Evolutionary conservation across 1,140 invertebrate species (phyloP).

Genomic region (Wasmannia auropunctata): DNA sequence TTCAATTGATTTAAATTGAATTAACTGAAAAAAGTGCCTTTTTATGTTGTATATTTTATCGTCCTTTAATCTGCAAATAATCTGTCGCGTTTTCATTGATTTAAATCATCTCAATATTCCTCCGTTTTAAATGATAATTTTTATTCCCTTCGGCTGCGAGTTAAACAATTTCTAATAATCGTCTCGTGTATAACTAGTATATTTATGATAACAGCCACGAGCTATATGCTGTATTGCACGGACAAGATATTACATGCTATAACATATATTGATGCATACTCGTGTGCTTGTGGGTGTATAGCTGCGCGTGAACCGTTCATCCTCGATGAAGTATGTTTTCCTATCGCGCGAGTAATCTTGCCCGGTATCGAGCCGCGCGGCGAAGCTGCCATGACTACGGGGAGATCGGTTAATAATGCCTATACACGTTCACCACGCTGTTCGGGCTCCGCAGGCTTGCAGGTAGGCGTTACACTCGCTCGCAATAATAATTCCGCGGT

Average conservation of each 20-base stretch:
- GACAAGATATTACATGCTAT: not conserved
- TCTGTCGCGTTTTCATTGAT: not conserved
- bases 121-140: not conserved
- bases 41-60: not conserved
- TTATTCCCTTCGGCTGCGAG: not conserved
- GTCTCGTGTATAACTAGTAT: not conserved
- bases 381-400: constrained; percentile 2
- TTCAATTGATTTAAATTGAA: constrained; percentile 27
- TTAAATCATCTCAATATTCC: not conserved
- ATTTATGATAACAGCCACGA: not conserved
- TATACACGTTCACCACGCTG: not conserved
- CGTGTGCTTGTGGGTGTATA: not conserved
- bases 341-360: constrained; percentile 4
- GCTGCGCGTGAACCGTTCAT: not conserved
- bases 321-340: constrained; percentile 16
- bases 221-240: not conserved
- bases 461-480: not conserved
- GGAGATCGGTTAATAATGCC: constrained; percentile 45
- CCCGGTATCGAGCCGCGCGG: constrained; percentile 3
- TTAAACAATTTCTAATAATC: not conserved
- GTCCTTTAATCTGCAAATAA: not conserved
- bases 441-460: constrained; percentile 18
- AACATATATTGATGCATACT: not conserved
- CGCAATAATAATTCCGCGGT: constrained; percentile 48
- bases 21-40: not conserved